Percentiles rank a stretch among this genome's conserved stretches.
Evolutionary conservation across 2,113 vertebrate genomes (phyloP).

Genomic region (Platichthys flesus): DNA sequence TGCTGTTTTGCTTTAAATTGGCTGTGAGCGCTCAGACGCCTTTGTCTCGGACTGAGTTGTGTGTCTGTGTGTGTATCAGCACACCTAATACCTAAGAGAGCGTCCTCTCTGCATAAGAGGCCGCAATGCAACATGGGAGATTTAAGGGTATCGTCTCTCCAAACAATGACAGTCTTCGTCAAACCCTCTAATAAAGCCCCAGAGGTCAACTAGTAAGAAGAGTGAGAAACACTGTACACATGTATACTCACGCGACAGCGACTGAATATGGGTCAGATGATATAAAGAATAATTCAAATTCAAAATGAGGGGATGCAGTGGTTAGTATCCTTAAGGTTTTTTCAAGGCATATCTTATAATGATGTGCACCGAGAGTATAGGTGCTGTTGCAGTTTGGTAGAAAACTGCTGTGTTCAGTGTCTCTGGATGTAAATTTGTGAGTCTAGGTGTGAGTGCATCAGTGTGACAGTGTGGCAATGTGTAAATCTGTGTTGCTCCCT

Average conservation of each 20-base stretch:
- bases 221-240: slow-evolving; percentile 5
- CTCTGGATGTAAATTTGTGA: slow-evolving; percentile 45
- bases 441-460: slow-evolving; percentile 44
- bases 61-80: slow-evolving; percentile 26
- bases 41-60: slow-evolving; percentile 45
- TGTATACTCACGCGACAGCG: slow-evolving; percentile 1
- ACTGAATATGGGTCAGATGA: slow-evolving; percentile 38
- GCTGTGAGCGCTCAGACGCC: slow-evolving; percentile 85
- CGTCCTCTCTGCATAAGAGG: slow-evolving; percentile 90
- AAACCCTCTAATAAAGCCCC: slow-evolving; percentile 92
- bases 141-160: slow-evolving; percentile 90
- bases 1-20: slow-evolving; percentile 96
- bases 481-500: slow-evolving; percentile 78
- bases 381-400: slow-evolving; percentile 32
- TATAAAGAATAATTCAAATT: slow-evolving; percentile 35
- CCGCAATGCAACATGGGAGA: slow-evolving; percentile 91
- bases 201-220: slow-evolving; percentile 64
- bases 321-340: slow-evolving; percentile 26
- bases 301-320: slow-evolving; percentile 7
- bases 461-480: slow-evolving; percentile 67
- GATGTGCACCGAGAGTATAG: slow-evolving; percentile 25
- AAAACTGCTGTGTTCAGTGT: slow-evolving; percentile 58
- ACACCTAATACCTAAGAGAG: slow-evolving; percentile 29
- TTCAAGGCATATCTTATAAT: slow-evolving; percentile 30
- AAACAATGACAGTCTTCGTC: slow-evolving; percentile 94